Conservation (phyloP, 1,140 invertebrate genomes). For the Aphis craccivora region DNA sequence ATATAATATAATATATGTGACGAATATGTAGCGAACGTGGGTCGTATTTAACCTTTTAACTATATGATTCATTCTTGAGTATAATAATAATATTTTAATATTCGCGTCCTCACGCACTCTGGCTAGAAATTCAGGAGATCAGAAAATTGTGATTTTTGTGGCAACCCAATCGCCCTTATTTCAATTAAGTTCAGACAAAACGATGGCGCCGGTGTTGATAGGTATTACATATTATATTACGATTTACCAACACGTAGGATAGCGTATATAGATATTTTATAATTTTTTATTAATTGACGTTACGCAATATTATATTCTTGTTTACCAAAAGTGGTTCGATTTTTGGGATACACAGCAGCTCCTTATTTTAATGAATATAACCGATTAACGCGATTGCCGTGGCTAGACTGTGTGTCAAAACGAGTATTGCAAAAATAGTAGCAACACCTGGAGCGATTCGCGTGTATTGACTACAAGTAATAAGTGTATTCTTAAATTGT, state of each 20-base stretch:
- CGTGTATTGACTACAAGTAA: not conserved
- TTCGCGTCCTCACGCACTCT: not conserved
- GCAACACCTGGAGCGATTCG: not conserved
- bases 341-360: constrained; percentile 10
- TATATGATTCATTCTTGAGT: not conserved
- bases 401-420: not conserved
- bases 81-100: constrained; percentile 16
- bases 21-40: constrained; percentile 16
- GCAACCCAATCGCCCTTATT: not conserved
- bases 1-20: not conserved
- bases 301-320: constrained; percentile 7
- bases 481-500: not conserved
- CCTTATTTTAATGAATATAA: constrained; percentile 29
- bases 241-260: not conserved
- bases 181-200: not conserved
- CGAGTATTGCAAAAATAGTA: constrained; percentile 37
- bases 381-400: not conserved
- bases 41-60: constrained; percentile 18
- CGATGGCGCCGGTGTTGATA: not conserved
- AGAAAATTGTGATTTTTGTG: constrained; percentile 13
- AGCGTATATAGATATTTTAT: not conserved
- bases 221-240: not conserved
- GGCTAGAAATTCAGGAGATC: not conserved
- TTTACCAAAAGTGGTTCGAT: constrained; percentile 39
- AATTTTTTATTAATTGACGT: not conserved